These are phyloP conservation scores for Leptinotarsa juncta DNA, from an alignment of 2,888 invertebrate species.

Conservation along the genomic window DNA sequence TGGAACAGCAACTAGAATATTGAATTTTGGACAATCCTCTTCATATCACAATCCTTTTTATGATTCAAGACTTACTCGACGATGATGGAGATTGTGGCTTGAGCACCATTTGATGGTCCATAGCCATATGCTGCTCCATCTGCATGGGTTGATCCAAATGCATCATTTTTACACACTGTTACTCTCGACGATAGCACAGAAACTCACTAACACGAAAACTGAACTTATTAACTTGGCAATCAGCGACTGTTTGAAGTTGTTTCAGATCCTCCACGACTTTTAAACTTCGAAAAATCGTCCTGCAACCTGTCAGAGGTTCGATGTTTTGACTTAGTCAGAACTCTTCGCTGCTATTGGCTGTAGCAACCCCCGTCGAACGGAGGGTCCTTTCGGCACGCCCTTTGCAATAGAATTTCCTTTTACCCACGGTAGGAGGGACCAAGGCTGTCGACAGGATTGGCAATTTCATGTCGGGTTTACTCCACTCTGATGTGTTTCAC, in stretches of 20 bases:
- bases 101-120: slow-evolving; percentile 46
- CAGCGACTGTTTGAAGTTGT: slow-evolving; percentile 39
- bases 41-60: not conserved
- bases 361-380: slow-evolving; percentile 30
- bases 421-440: slow-evolving; percentile 41
- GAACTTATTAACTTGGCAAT: slow-evolving; percentile 27
- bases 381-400: slow-evolving; percentile 38
- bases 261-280: slow-evolving; percentile 41
- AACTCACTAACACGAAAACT: slow-evolving; percentile 13
- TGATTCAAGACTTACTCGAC: slow-evolving; percentile 46
- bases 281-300: slow-evolving; percentile 33
- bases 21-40: too few relatives aligned
- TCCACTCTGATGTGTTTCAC: too few relatives aligned
- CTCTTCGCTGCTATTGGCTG: slow-evolving; percentile 45
- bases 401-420: slow-evolving; percentile 24
- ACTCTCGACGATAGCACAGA: slow-evolving; percentile 26
- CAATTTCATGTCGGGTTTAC: not conserved
- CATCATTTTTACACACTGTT: slow-evolving; percentile 42
- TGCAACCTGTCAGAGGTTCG: slow-evolving; percentile 44
- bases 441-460: slow-evolving; percentile 24
- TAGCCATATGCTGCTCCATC: slow-evolving; percentile 33
- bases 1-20: too few relatives aligned
- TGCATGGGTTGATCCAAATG: slow-evolving; percentile 47
- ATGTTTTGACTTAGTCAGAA: slow-evolving; percentile 44
- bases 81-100: slow-evolving; percentile 45